A percentile compares a stretch with the other conserved stretches of the same genome.
Evolutionary conservation across 2,888 invertebrate species (phyloP).

Genomic region (Graphium colonna): DNA sequence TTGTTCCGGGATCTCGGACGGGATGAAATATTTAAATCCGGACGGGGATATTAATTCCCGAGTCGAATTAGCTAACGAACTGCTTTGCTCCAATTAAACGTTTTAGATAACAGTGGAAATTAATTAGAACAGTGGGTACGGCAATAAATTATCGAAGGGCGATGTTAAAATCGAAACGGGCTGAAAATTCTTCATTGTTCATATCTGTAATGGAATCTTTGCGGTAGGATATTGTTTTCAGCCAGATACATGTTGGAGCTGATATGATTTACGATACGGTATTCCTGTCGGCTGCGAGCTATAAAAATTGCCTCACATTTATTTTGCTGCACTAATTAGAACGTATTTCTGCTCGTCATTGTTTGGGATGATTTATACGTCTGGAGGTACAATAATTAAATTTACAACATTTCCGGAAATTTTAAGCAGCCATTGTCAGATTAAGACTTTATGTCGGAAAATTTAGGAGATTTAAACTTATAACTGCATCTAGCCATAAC

Average conservation of each 20-base stretch:
- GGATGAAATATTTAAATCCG: conserved; percentile 27
- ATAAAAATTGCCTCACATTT: conserved; percentile 17
- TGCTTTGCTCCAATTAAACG: conserved; percentile 53
- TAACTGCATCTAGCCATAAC: too few species aligned
- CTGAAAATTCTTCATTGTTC: conserved; percentile 25
- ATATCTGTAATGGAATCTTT: conserved; percentile 28
- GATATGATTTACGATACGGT: conserved; percentile 20
- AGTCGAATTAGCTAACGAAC: conserved; percentile 50
- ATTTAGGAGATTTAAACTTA: too few species aligned
- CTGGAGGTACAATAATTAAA: background rate
- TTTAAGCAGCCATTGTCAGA: too few species aligned
- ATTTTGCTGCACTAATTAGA: conserved; percentile 4
- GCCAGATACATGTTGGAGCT: conserved; percentile 17
- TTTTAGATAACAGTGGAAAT: conserved; percentile 59
- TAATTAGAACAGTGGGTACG: conserved; percentile 59
- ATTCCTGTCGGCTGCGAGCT: conserved; percentile 4
- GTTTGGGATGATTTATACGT: background rate
- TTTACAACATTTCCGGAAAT: too few species aligned
- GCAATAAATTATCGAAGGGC: conserved; percentile 52
- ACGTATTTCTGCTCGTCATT: background rate
- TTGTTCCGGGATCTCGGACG: conserved; percentile 24
- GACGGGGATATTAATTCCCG: conserved; percentile 40
- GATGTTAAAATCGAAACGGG: conserved; percentile 26
- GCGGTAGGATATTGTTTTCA: conserved; percentile 25
- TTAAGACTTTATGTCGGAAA: too few species aligned